Evolutionary conservation across 2,113 vertebrate species (phyloP), one percentile per base, ranked within the genome.

Genomic region (Sardina pilchardus): DNA sequence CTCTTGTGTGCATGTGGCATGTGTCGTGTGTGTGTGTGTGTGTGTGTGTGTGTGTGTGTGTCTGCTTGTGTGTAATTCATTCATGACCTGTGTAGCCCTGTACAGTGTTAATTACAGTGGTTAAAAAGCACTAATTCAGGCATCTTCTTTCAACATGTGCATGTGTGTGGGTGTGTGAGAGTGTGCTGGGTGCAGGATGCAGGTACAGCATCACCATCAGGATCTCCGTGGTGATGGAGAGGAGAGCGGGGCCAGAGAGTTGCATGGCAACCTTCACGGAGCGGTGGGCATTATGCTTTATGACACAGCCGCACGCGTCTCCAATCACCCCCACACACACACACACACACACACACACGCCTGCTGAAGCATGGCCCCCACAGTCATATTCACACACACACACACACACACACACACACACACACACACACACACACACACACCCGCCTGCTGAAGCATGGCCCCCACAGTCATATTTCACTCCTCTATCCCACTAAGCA

Each of bases 311-410:
- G 36, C n/a, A n/a, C 2, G 1, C 2, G 42, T 71, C 30, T 59
- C 34, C n/a, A 26, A 17, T 4, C n/a, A 84, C 84, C 91, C 88
- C 81, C 84, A 0, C n/a, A n/a, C n/a, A n/a, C n/a, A n/a, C n/a
- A n/a, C n/a, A n/a, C n/a, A n/a, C n/a, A n/a, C n/a, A n/a, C n/a
- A n/a, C n/a, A n/a, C n/a, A n/a, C n/a, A n/a, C n/a, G 21, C 7
- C 24, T 6, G n/a, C 24, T 24, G 59, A 63, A 7, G 21, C 24
- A n/a, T 63, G 59, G 59, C 24, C 59, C 59, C 59, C n/a, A 21
- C 59, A 86, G 53, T 85, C 86, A 85, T 87, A 87, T 83, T 86
- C n/a, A n/a, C n/a, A n/a, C n/a, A n/a, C n/a, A n/a, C n/a, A n/a
- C n/a, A n/a, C n/a, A n/a, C n/a, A n/a, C n/a, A n/a, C n/a, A n/a